Evolutionary conservation across 2,888 invertebrate genomes (phyloP).

Genomic region (Biston betularia): DNA sequence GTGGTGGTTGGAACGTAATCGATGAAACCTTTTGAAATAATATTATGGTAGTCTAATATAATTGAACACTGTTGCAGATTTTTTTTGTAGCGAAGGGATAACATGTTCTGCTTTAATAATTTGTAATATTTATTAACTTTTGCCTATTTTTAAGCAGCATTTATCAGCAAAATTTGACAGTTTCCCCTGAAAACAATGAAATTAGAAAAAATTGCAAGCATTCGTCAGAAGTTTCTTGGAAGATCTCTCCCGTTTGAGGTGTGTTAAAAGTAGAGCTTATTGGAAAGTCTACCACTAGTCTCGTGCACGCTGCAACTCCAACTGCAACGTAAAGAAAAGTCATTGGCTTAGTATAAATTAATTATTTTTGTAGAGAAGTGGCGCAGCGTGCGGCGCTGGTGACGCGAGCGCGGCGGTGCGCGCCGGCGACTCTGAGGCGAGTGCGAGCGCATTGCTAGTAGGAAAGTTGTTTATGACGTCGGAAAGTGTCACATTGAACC

Average conservation of each 20-base stretch:
- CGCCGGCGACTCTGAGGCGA: slow-evolving; percentile 33
- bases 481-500: slow-evolving; percentile 86
- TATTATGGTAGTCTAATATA: too few relatives aligned
- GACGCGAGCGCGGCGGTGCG: slow-evolving; percentile 34
- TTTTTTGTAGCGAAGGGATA: too few relatives aligned
- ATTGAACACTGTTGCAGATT: too few relatives aligned
- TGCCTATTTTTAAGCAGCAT: neutral
- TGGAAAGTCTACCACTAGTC: slow-evolving; percentile 50
- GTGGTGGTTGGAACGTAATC: too few relatives aligned
- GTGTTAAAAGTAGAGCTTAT: slow-evolving; percentile 51
- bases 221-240: slow-evolving; percentile 24
- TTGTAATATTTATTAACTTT: too few relatives aligned
- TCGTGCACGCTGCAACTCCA: slow-evolving; percentile 45
- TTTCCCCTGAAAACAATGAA: neutral
- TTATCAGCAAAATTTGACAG: neutral
- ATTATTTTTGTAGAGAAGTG: slow-evolving; percentile 76
- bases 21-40: too few relatives aligned
- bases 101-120: too few relatives aligned
- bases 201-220: neutral
- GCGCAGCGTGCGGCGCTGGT: slow-evolving; percentile 67
- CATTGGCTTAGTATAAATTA: slow-evolving; percentile 66
- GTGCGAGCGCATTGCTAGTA: slow-evolving; percentile 81
- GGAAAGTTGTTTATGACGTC: slow-evolving; percentile 85
- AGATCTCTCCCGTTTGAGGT: slow-evolving; percentile 48
- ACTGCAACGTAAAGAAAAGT: slow-evolving; percentile 68